phyloP scores from a whole-genome alignment of 1,140 invertebrate genomes.

The Philopotamus ludificatus region DNA sequence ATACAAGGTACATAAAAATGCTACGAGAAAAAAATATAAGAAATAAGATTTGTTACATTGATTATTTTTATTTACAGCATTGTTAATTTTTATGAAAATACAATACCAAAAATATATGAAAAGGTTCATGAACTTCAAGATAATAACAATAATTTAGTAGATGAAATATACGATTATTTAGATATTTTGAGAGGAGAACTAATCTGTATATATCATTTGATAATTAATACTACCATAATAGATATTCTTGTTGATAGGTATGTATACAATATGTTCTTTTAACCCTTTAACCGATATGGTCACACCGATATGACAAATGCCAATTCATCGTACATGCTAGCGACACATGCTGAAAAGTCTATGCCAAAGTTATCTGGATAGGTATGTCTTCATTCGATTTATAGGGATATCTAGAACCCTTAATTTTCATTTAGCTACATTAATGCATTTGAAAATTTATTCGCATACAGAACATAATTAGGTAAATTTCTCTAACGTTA shows the following conservation, averaged over 20 bases:
- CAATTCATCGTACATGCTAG: too few species aligned
- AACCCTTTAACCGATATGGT: too few species aligned
- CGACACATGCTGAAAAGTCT: too few species aligned
- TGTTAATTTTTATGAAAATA: slow-evolving; percentile 64
- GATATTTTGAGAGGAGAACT: slow-evolving; percentile 55
- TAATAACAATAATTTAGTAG: slow-evolving; percentile 39
- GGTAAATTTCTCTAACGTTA: too few species aligned
- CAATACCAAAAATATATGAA: slow-evolving; percentile 63
- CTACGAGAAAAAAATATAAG: slow-evolving; percentile 9
- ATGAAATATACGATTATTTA: slow-evolving; percentile 46
- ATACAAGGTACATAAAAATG: slow-evolving; percentile 54
- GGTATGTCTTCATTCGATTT: too few species aligned
- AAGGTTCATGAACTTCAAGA: slow-evolving; percentile 51
- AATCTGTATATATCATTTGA: slow-evolving; percentile 54
- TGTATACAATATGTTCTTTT: neutral
- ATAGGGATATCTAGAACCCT: neutral
- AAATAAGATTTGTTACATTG: slow-evolving; percentile 6
- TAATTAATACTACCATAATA: slow-evolving; percentile 53
- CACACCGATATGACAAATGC: too few species aligned
- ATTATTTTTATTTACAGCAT: slow-evolving; percentile 55
- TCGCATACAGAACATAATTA: too few species aligned
- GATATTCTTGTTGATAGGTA: slow-evolving; percentile 44
- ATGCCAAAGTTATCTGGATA: too few species aligned
- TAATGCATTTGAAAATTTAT: too few species aligned
- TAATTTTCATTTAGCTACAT: too few species aligned